Conservation (phyloP, 1,140 invertebrate genomes). For the Platyscapa corneri region DNA sequence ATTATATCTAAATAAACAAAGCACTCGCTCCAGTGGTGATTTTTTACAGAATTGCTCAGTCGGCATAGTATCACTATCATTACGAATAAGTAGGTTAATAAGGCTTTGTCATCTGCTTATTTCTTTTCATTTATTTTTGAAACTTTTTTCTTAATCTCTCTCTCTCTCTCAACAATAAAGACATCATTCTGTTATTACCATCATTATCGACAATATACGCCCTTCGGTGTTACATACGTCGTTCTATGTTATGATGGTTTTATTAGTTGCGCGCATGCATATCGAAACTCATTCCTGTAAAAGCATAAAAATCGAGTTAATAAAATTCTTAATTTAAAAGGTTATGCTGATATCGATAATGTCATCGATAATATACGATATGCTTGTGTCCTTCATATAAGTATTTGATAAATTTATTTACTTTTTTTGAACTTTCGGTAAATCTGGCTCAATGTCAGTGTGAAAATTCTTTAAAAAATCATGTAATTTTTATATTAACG, state of each 20-base stretch:
- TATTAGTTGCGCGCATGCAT: neutral
- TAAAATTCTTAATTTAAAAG: neutral
- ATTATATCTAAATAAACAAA: neutral
- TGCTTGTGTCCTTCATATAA: neutral
- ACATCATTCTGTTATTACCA: slow-evolving; percentile 29
- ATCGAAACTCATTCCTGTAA: neutral
- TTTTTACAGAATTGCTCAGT: neutral
- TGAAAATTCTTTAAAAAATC: too few relatives aligned
- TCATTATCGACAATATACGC: slow-evolving; percentile 38
- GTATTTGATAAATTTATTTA: neutral
- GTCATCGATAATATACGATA: too few relatives aligned
- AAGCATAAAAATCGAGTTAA: neutral
- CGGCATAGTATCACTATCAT: slow-evolving; percentile 29
- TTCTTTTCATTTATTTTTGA: too few relatives aligned
- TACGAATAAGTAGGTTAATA: slow-evolving; percentile 25
- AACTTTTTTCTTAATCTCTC: neutral
- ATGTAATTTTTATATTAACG: too few relatives aligned
- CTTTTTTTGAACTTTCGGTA: too few relatives aligned
- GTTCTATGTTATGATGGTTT: neutral
- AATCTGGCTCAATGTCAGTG: too few relatives aligned
- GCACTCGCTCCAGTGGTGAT: neutral
- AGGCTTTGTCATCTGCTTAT: neutral
- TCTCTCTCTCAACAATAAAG: slow-evolving; percentile 17
- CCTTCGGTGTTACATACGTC: neutral
- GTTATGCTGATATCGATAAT: neutral